Percentiles rank a stretch among this genome's conserved stretches.
Conservation (phyloP, 2,888 invertebrate species). For the Melieria crassipennis region DNA sequence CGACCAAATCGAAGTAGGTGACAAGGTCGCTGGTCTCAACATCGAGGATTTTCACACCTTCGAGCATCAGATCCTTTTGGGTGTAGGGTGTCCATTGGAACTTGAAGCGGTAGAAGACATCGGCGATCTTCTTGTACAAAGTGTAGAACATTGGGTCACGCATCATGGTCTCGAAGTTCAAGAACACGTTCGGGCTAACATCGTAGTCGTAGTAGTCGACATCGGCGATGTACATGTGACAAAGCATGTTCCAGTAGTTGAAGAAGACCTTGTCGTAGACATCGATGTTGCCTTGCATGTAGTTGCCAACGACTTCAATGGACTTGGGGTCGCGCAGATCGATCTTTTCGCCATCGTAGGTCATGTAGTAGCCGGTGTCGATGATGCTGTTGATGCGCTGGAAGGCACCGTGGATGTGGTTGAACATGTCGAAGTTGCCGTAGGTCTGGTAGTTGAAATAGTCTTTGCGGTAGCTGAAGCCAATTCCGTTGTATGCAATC, state of each 20-base stretch:
- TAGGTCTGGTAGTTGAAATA: slow-evolving; percentile 68
- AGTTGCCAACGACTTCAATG: slow-evolving; percentile 68
- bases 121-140: slow-evolving; percentile 71
- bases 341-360: slow-evolving; percentile 45
- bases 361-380: slow-evolving; percentile 64
- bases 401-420: slow-evolving; percentile 49
- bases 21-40: slow-evolving; percentile 73
- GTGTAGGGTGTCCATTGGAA: slow-evolving; percentile 70
- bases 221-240: slow-evolving; percentile 44
- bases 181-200: slow-evolving; percentile 70
- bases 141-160: slow-evolving; percentile 78
- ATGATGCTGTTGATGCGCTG: slow-evolving; percentile 66
- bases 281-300: slow-evolving; percentile 68
- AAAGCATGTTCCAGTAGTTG: slow-evolving; percentile 46
- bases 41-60: slow-evolving; percentile 71
- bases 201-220: slow-evolving; percentile 43
- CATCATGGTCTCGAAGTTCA: slow-evolving; percentile 73
- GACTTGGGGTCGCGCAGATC: slow-evolving; percentile 62
- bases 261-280: slow-evolving; percentile 48
- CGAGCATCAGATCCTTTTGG: slow-evolving; percentile 69
- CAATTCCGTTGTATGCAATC: slow-evolving; percentile 72
- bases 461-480: slow-evolving; percentile 73
- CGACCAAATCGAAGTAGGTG: slow-evolving; percentile 75
- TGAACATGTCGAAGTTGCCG: slow-evolving; percentile 51
- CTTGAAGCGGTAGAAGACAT: slow-evolving; percentile 71